Conservation (phyloP, 2,113 vertebrate genomes). For the Melanotaenia duboulayi region DNA sequence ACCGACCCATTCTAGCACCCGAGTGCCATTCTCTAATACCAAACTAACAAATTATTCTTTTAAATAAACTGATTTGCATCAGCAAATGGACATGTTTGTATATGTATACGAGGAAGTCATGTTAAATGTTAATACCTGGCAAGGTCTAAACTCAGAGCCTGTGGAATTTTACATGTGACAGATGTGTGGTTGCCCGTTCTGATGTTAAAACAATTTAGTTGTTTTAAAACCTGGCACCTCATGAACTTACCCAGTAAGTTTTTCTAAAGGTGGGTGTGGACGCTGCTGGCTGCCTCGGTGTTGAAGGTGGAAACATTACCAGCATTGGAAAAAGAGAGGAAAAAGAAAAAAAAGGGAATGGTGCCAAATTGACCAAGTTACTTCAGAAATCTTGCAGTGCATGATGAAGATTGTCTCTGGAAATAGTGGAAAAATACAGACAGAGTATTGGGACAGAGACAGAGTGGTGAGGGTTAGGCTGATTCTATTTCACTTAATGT, state of each 20-base stretch:
- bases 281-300: slow-evolving; percentile 15
- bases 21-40: too few species aligned
- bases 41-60: too few species aligned
- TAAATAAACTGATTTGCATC: too few species aligned
- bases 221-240: slow-evolving; percentile 38
- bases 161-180: slow-evolving; percentile 39
- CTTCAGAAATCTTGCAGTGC: slow-evolving; percentile 16
- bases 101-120: too few species aligned
- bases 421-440: slow-evolving; percentile 36
- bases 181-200: slow-evolving; percentile 32
- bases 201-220: slow-evolving; percentile 34
- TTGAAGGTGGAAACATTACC: slow-evolving; percentile 43
- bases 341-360: not conserved
- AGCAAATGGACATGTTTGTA: too few species aligned
- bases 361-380: slow-evolving; percentile 20
- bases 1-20: too few species aligned
- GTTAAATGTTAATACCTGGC: too few species aligned
- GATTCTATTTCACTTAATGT: slow-evolving; percentile 81
- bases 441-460: slow-evolving; percentile 53
- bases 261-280: slow-evolving; percentile 6
- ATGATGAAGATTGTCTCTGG: slow-evolving; percentile 8
- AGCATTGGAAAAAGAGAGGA: slow-evolving; percentile 1
- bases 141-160: too few species aligned
- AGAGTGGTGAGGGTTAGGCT: slow-evolving; percentile 58
- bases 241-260: slow-evolving; percentile 12